phyloP scores from a whole-genome alignment of 2,113 vertebrate genomes.

The Pteruthius melanotis region DNA sequence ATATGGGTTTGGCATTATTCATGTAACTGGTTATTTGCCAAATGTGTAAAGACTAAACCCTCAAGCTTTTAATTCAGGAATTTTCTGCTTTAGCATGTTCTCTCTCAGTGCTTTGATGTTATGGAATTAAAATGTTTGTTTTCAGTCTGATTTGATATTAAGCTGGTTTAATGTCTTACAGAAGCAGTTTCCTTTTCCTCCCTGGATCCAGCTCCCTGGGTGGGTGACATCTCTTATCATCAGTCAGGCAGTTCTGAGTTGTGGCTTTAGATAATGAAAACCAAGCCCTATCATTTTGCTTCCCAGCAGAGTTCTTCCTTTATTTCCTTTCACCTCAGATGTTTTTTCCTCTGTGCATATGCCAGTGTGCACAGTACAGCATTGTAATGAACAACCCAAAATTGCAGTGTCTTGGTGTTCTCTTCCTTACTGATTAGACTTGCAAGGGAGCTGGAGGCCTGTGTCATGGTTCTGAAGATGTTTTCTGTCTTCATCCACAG shows the following conservation, averaged over 20 bases:
- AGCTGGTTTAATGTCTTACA: background rate
- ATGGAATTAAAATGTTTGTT: constrained; percentile 6
- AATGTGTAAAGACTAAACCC: background rate
- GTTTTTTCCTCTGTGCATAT: background rate
- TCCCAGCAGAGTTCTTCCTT: background rate
- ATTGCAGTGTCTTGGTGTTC: background rate
- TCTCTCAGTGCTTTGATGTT: background rate
- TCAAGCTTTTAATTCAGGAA: background rate
- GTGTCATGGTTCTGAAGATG: background rate
- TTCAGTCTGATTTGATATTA: constrained; percentile 11
- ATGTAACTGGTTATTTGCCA: background rate
- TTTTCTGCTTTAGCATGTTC: background rate
- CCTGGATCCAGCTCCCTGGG: background rate
- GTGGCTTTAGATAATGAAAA: background rate
- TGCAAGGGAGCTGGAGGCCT: background rate
- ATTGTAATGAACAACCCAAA: background rate
- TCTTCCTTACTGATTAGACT: background rate
- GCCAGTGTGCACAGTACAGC: background rate
- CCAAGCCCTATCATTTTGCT: background rate
- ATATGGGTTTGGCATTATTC: background rate
- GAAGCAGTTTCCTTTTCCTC: background rate
- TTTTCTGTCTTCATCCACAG: background rate
- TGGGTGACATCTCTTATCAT: constrained; percentile 1
- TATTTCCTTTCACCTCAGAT: background rate
- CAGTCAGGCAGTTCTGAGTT: background rate